Evolutionary conservation across 2,797 vertebrate genomes (phyloP).

Genomic region (Cheirogaleus major): DNA sequence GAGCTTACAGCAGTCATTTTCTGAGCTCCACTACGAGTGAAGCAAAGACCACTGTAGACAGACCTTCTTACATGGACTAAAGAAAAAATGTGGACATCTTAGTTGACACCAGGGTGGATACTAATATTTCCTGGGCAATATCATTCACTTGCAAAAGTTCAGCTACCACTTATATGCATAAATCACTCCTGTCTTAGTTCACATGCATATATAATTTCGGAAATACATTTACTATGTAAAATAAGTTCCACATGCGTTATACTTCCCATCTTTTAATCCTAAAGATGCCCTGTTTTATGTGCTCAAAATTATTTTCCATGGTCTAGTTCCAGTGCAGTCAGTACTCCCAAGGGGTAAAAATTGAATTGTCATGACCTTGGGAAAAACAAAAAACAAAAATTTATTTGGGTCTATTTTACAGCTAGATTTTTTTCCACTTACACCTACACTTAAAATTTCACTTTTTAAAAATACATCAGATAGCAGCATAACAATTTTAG

Average conservation of each 20-base stretch:
- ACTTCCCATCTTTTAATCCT: background rate
- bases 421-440: background rate
- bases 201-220: background rate
- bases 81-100: background rate
- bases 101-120: background rate
- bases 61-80: background rate
- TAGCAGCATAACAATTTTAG: background rate
- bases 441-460: conserved; percentile 1
- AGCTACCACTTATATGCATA: background rate
- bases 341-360: background rate
- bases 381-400: background rate
- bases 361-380: background rate
- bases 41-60: background rate
- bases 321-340: background rate
- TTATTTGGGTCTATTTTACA: background rate
- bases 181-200: background rate
- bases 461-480: background rate
- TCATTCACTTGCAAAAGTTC: background rate
- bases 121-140: background rate
- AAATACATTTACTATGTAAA: background rate
- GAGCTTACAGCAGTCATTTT: background rate
- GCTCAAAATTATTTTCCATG: background rate
- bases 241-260: background rate
- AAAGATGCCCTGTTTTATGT: background rate
- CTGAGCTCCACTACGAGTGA: background rate